A percentile compares a stretch with the other conserved stretches of the same genome.
phyloP scores from a whole-genome alignment of 1,140 invertebrate genomes.

The Drosophila kepulauana region DNA sequence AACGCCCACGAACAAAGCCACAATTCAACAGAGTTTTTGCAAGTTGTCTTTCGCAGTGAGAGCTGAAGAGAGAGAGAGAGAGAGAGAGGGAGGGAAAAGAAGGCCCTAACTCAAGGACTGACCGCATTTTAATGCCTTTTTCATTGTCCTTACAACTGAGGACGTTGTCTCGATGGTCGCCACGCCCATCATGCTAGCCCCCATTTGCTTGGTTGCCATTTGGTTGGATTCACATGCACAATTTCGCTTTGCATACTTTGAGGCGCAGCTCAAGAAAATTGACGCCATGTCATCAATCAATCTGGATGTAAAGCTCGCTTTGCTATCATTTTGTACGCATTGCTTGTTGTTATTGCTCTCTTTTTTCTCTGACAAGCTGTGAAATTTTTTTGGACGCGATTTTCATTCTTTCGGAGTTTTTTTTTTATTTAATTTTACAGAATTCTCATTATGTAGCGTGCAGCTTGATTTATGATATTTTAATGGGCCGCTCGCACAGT shows the following conservation, averaged over 20 bases:
- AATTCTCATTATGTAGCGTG: slow-evolving; percentile 59
- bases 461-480: slow-evolving; percentile 77
- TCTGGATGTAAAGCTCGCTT: slow-evolving; percentile 61
- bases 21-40: slow-evolving; percentile 16
- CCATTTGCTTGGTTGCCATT: background rate
- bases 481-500: slow-evolving; percentile 56
- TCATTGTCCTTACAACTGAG: slow-evolving; percentile 68
- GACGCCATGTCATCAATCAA: slow-evolving; percentile 81
- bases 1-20: slow-evolving; percentile 27
- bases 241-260: slow-evolving; percentile 59
- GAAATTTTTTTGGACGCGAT: slow-evolving; percentile 41
- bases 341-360: slow-evolving; percentile 24
- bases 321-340: slow-evolving; percentile 64
- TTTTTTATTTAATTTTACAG: slow-evolving; percentile 17
- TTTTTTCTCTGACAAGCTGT: slow-evolving; percentile 49
- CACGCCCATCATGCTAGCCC: slow-evolving; percentile 2
- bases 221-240: slow-evolving; percentile 45
- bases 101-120: slow-evolving; percentile 35
- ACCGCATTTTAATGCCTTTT: slow-evolving; percentile 80
- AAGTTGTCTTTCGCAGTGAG: background rate
- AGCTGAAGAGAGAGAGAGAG: background rate
- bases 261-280: slow-evolving; percentile 60
- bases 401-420: background rate
- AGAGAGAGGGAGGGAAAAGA: background rate
- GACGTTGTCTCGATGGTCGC: slow-evolving; percentile 36